Evolutionary conservation across 2,797 vertebrate genomes (phyloP).

Genomic region (Artibeus jamaicensis): DNA sequence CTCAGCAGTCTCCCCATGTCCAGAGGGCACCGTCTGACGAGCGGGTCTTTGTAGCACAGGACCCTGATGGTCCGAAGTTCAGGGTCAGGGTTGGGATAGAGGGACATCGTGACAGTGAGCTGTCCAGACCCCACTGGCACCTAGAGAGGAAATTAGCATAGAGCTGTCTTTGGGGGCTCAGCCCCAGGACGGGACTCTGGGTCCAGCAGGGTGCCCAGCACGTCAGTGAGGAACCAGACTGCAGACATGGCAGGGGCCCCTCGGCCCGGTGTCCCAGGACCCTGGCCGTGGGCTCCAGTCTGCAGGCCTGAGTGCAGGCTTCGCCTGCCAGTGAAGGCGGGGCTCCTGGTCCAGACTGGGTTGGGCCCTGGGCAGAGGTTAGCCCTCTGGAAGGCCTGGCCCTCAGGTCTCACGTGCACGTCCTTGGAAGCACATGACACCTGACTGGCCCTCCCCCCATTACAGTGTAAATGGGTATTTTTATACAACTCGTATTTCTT

Average conservation of each 20-base stretch:
- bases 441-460: background rate
- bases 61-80: background rate
- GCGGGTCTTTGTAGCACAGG: rapidly evolving
- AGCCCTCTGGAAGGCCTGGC: background rate
- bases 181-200: background rate
- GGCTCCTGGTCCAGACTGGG: too few relatives aligned
- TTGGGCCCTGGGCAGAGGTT: too few relatives aligned
- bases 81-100: background rate
- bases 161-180: background rate
- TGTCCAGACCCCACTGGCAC: background rate
- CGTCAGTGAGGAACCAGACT: background rate
- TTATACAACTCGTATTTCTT: background rate
- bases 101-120: background rate
- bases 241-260: too few relatives aligned
- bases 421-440: background rate
- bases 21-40: background rate
- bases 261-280: rapidly evolving
- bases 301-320: background rate
- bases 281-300: background rate
- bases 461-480: background rate
- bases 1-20: rapidly evolving
- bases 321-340: background rate
- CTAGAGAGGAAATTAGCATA: background rate
- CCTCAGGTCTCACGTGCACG: background rate
- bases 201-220: background rate